Conservation (phyloP, 2,113 vertebrate species). For the Martes martes region DNA sequence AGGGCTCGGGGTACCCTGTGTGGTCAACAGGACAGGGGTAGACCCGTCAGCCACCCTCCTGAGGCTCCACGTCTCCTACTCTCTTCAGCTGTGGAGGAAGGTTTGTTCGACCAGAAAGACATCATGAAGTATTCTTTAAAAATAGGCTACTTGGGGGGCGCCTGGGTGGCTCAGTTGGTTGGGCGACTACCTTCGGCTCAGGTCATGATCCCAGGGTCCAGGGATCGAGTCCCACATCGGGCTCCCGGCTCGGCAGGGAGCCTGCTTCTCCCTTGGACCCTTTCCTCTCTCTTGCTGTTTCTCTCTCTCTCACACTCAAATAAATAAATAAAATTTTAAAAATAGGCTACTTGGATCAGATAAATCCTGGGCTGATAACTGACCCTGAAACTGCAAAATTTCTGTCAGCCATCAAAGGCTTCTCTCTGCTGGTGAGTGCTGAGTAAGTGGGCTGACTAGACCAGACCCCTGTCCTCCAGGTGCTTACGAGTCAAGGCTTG, state of each 20-base stretch:
- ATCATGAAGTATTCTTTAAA: background rate
- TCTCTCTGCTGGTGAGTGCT: background rate
- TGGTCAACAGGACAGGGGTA: background rate
- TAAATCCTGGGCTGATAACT: background rate
- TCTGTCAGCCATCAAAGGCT: background rate
- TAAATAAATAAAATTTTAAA: background rate
- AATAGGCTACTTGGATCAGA: background rate
- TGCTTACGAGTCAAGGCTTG: background rate
- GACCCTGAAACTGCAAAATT: background rate
- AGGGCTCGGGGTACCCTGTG: too few relatives aligned
- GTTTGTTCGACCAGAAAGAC: background rate
- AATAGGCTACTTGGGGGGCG: background rate
- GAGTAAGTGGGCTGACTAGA: background rate
- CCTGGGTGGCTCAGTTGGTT: too few relatives aligned
- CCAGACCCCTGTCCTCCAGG: background rate
- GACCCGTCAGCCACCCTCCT: accelerated
- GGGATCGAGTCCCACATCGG: too few relatives aligned
- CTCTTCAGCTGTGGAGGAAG: background rate
- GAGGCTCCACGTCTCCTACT: background rate
- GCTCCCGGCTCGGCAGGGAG: too few relatives aligned
- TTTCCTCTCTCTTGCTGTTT: too few relatives aligned
- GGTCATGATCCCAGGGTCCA: too few relatives aligned
- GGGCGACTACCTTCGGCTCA: too few relatives aligned
- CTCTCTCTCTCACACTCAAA: too few relatives aligned
- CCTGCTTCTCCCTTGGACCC: too few relatives aligned